Evolutionary conservation across 2,797 vertebrate genomes (phyloP).

Genomic region (Danio aesculapii): DNA sequence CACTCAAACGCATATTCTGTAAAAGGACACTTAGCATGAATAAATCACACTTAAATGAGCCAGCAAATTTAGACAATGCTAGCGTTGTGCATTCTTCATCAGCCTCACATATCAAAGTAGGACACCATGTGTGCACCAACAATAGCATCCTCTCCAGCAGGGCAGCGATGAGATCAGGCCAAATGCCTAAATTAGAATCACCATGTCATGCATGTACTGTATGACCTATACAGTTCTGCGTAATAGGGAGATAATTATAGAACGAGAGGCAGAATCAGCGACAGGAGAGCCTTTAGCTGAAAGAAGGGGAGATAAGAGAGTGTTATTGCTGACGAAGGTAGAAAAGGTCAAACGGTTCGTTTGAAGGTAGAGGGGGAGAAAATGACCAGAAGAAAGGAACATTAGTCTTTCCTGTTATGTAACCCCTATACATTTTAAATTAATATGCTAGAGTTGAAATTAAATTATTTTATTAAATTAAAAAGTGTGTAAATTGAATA

Average conservation of each 20-base stretch:
- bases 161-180: conserved; percentile 57
- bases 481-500: too few species aligned
- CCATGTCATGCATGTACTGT: conserved; percentile 67
- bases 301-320: conserved; percentile 61
- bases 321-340: conserved; percentile 66
- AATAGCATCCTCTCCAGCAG: conserved; percentile 54
- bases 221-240: conserved; percentile 60
- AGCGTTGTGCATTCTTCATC: conserved; percentile 25
- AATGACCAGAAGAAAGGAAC: neutral
- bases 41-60: conserved; percentile 45
- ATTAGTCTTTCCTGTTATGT: neutral
- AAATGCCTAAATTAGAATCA: conserved; percentile 71
- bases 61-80: conserved; percentile 42
- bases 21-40: conserved; percentile 32
- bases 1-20: conserved; percentile 19
- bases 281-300: conserved; percentile 65
- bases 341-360: conserved; percentile 70
- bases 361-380: conserved; percentile 62
- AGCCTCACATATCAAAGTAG: conserved; percentile 48
- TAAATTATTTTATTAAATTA: too few species aligned
- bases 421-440: neutral
- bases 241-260: conserved; percentile 55
- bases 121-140: conserved; percentile 59
- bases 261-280: conserved; percentile 66
- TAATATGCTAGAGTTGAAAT: neutral